Base-by-base conservation (phyloP, 2,797 vertebrate genomes). In the Triplophysa yarkandensis region DNA sequence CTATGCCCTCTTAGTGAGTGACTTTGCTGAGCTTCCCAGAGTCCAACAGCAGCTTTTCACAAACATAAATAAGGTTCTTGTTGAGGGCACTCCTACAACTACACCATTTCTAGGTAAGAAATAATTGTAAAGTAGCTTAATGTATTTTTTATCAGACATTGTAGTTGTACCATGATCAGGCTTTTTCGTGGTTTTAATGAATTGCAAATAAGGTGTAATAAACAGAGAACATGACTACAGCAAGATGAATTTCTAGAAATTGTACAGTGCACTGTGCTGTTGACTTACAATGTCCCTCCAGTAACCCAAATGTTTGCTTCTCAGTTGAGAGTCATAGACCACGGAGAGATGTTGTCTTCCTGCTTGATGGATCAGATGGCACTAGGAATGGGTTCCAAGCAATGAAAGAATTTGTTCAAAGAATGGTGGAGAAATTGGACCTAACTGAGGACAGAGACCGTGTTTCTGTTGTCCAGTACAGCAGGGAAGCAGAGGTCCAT, bases 331-430 rank as follows among this genome's bases (percentile, higher is more conserved):
- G n/a, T 16, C 25, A 28, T 3, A 85, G 83, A 3, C 36, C 30
- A 73, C 93, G 83, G 80, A 93, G 91, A 76, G 94, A 95, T 4
- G 88, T 95, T 82, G 92, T 95, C n/a, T 94, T 95, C 82, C 88
- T 95, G 68, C 80, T 95, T 0, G 67, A 69, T 30, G 92, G 93
- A 43, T 94, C 94, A 0, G 92, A 94, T 17, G 86, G 85, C 0
- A 92, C 90, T 77, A 87, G 90, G 77, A 86, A 66, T 19, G 88
- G 86, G 70, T 96, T 95, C 80, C 81, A 91, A n/a, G 82, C 92
- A 39, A 71, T 97, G 83, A 90, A 88, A 52, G 85, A 85, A 0
- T 95, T 96, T 86, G 85, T 94, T 0, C 83, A 87, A 69, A 87
- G 81, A 66, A 77, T 93, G 2, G 90, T 94, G 0, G 88, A 83